These are phyloP conservation scores for Calosoma granatense DNA, from an alignment of 1,140 invertebrate genomes.

Conservation along the genomic window DNA sequence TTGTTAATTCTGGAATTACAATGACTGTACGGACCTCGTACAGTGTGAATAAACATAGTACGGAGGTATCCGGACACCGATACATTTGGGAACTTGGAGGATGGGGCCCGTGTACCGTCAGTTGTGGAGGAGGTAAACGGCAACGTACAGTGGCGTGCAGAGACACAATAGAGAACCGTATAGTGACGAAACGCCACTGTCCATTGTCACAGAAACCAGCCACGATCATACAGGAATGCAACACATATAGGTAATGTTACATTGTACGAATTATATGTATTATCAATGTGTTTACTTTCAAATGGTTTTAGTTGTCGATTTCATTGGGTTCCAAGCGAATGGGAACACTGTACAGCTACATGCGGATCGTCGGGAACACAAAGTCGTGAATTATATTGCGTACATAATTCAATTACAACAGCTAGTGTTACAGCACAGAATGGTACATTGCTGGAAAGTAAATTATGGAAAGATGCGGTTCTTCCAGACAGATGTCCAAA, in stretches of 20 bases:
- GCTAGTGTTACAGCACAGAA: not conserved
- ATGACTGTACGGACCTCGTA: slow-evolving; percentile 30
- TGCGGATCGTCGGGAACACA: slow-evolving; percentile 50
- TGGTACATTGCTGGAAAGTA: slow-evolving; percentile 25
- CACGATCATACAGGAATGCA: slow-evolving; percentile 37
- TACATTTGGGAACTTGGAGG: slow-evolving; percentile 43
- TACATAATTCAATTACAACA: slow-evolving; percentile 34
- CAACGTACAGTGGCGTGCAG: slow-evolving; percentile 39
- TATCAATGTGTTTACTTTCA: no score
- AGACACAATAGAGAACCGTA: slow-evolving; percentile 36
- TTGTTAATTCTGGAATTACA: slow-evolving; percentile 24
- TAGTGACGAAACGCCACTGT: slow-evolving; percentile 40
- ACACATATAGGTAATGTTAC: slow-evolving; percentile 42
- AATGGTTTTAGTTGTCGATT: slow-evolving; percentile 51
- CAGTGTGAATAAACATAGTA: slow-evolving; percentile 29
- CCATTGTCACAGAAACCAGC: slow-evolving; percentile 34
- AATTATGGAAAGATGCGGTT: slow-evolving; percentile 42
- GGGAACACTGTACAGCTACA: slow-evolving; percentile 53
- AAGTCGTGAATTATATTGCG: slow-evolving; percentile 50
- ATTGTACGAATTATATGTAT: no score
- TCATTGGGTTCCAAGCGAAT: slow-evolving; percentile 48
- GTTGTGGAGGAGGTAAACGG: slow-evolving; percentile 43
- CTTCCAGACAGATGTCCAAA: slow-evolving; percentile 43
- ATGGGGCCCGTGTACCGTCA: slow-evolving; percentile 44
- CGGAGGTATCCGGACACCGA: slow-evolving; percentile 27